Base-by-base conservation (phyloP, 1,140 invertebrate species). In the Muscidifurax raptorellus region DNA sequence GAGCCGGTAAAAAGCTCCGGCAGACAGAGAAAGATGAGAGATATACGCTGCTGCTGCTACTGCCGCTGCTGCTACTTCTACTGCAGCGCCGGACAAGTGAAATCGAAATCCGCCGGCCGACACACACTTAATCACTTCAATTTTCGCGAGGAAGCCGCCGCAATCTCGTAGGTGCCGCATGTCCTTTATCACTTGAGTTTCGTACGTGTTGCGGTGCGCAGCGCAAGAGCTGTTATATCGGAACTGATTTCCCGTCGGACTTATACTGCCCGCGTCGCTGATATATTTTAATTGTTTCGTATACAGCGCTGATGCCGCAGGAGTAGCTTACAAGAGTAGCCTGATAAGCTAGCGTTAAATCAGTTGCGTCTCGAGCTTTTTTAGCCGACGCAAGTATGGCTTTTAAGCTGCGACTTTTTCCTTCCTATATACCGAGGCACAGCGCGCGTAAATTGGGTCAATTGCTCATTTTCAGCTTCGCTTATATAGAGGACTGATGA, bases 21-120 rank as follows among this genome's bases (percentile, higher is more conserved):
- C 44, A 52, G 81, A 83, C 52, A 28, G 59, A 77, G 74, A 76
- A 69, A 77, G 81, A 83, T 67, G 81, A 69, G 81, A 66, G 80
- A 75, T 82, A 40, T n/a, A 52, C 25, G 69, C 12, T n/a, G 9
- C 18, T 44, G 15, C 44, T 47, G 12, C 10, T 47, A 10, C 7
- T 47, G 13, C 0, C 12, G 12, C 9, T 47, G 44, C 44, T 47
- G 13, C 44, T 18, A 4, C 44, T 18, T 12, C 44, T 47, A 59
- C 22, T 59, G 52, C 52, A 59, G 36, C 72, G 32, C 22, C 72
- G 22, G 71, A 64, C 28, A 64, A 69, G 81, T 76, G 72, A 83
- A 83, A 83, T 83, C 82, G 82, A 77, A 83, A 77, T 74, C 40
- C 18, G n/a, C 10, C 40, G 69, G 1, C 44, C 22, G 25, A 44